A percentile compares a stretch with the other conserved stretches of the same genome.
These are phyloP conservation scores for Trisateles emortualis DNA, from an alignment of 2,888 invertebrate genomes.

Conservation along the genomic window DNA sequence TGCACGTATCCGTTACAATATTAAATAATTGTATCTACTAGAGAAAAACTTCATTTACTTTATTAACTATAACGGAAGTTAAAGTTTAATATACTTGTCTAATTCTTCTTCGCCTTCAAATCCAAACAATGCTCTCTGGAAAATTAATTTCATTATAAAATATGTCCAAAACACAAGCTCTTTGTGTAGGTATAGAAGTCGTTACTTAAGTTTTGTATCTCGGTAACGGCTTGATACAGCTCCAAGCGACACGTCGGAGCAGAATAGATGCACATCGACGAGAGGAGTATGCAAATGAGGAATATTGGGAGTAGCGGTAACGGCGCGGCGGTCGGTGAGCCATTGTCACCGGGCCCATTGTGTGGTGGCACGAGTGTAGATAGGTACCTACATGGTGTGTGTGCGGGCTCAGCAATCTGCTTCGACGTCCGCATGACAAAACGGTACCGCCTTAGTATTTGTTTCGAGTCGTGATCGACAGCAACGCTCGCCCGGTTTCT, in stretches of 20 bases:
- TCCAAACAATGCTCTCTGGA: background rate
- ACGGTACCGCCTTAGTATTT: conserved; percentile 59
- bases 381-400: conserved; percentile 39
- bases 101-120: background rate
- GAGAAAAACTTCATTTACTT: background rate
- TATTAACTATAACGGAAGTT: background rate
- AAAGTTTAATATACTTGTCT: background rate
- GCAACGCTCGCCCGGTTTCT: conserved; percentile 51
- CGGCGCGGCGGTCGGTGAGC: conserved; percentile 61
- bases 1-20: background rate
- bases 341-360: conserved; percentile 67
- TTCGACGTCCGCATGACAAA: conserved; percentile 58
- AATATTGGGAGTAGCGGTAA: conserved; percentile 74
- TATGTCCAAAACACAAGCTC: conserved; percentile 21
- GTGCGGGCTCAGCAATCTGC: conserved; percentile 49
- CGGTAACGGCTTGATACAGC: conserved; percentile 39
- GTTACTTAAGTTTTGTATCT: conserved; percentile 24
- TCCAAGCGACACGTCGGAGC: conserved; percentile 63
- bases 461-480: conserved; percentile 58
- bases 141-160: background rate
- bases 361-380: conserved; percentile 48
- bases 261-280: conserved; percentile 55
- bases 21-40: too few species aligned
- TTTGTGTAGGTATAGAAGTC: conserved; percentile 17
- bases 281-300: conserved; percentile 79